Conservation (phyloP, 2,113 vertebrate species). For the Danionella cerebrum region DNA sequence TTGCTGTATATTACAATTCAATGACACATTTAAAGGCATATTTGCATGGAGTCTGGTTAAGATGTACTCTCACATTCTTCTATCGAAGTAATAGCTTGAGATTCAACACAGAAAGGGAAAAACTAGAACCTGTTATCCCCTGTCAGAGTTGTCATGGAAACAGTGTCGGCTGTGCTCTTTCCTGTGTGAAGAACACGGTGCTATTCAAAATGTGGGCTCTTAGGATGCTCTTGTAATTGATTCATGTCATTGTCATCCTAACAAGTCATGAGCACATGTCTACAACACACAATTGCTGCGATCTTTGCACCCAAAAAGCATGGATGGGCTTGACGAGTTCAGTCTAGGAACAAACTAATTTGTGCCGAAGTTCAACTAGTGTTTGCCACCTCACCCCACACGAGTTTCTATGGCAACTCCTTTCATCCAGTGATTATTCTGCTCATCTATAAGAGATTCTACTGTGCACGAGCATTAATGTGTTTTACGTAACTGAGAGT, state of each 20-base stretch:
- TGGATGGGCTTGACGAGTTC: neutral
- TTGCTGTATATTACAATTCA: no score
- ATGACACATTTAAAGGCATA: no score
- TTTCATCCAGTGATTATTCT: slow-evolving; percentile 35
- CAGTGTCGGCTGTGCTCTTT: slow-evolving; percentile 57
- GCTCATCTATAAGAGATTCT: slow-evolving; percentile 18
- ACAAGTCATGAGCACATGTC: slow-evolving; percentile 8
- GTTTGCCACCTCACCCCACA: slow-evolving; percentile 12
- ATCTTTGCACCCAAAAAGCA: neutral
- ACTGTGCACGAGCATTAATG: neutral
- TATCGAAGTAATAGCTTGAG: slow-evolving; percentile 28
- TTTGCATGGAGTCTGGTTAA: no score
- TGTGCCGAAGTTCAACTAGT: slow-evolving; percentile 33
- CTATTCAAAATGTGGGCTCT: slow-evolving; percentile 37
- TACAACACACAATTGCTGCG: neutral
- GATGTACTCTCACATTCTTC: no score
- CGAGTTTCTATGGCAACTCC: slow-evolving; percentile 54
- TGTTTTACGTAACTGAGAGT: slow-evolving; percentile 8
- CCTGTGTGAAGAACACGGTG: slow-evolving; percentile 49
- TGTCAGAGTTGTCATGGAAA: slow-evolving; percentile 68
- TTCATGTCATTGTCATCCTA: neutral
- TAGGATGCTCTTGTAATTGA: slow-evolving; percentile 13
- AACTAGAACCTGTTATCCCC: slow-evolving; percentile 59
- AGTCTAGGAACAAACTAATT: slow-evolving; percentile 5
- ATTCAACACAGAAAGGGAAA: slow-evolving; percentile 23